A percentile compares a stretch with the other conserved stretches of the same genome.
These are phyloP conservation scores for Aphis craccivora DNA, from an alignment of 1,140 invertebrate genomes.

Conservation along the genomic window DNA sequence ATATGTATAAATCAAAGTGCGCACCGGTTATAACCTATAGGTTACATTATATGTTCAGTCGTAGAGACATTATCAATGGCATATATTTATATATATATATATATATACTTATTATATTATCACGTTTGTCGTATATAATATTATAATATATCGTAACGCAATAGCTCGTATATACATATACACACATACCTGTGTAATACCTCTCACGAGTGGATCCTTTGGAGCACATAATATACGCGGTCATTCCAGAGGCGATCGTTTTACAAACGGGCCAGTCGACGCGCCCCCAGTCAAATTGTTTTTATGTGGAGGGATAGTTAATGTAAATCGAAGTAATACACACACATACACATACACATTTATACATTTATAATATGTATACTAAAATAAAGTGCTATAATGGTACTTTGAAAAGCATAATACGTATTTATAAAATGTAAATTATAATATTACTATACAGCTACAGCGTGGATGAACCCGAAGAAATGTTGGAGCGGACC, in stretches of 20 bases:
- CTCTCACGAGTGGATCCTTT: background rate
- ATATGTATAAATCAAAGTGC: background rate
- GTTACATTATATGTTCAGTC: background rate
- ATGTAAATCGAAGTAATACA: background rate
- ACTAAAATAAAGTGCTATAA: background rate
- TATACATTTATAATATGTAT: too few species aligned
- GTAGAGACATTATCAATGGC: background rate
- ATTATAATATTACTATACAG: background rate
- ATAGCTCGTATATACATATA: background rate
- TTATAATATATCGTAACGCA: background rate
- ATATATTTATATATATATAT: background rate
- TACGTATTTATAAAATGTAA: too few species aligned
- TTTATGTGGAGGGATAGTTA: background rate
- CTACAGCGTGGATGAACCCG: background rate
- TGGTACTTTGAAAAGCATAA: background rate
- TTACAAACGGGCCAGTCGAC: background rate
- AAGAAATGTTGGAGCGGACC: background rate
- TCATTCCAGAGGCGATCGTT: background rate
- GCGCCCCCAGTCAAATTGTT: background rate
- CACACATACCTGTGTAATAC: background rate
- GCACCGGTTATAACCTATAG: background rate
- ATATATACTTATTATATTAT: background rate
- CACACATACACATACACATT: background rate
- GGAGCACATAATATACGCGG: background rate
- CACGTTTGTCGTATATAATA: background rate